phyloP scores from a whole-genome alignment of 2,888 invertebrate genomes.

The Odontomyia ornata region DNA sequence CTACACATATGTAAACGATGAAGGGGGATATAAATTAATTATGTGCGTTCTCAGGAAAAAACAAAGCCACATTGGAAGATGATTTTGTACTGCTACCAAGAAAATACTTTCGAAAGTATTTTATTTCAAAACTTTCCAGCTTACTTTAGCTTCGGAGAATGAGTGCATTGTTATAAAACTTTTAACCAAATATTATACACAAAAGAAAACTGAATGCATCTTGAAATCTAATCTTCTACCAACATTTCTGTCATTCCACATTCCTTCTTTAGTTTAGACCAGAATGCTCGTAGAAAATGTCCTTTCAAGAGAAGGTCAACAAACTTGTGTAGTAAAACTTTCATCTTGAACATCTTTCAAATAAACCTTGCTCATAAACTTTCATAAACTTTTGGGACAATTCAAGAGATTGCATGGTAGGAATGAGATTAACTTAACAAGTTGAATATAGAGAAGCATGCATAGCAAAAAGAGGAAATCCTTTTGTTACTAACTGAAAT shows the following conservation, averaged over 20 bases:
- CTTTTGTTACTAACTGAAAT: not conserved
- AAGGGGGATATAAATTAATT: too few relatives aligned
- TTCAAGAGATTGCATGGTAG: not conserved
- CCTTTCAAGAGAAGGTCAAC: not conserved
- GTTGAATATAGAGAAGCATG: not conserved
- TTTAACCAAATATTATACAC: too few relatives aligned
- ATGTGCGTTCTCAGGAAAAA: too few relatives aligned
- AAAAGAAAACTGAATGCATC: not conserved
- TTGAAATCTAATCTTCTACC: not conserved
- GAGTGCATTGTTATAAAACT: not conserved
- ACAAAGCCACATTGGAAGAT: too few relatives aligned
- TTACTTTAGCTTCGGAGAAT: too few relatives aligned
- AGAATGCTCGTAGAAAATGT: not conserved
- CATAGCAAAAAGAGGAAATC: not conserved
- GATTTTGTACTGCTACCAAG: too few relatives aligned
- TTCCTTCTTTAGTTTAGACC: not conserved
- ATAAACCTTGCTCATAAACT: not conserved
- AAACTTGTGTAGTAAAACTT: not conserved
- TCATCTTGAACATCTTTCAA: not conserved
- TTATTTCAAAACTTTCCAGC: too few relatives aligned
- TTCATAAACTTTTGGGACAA: not conserved
- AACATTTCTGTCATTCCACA: not conserved
- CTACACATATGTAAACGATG: too few relatives aligned
- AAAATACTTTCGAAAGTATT: too few relatives aligned
- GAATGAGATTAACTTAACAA: not conserved